Evolutionary conservation across 2,888 invertebrate species (phyloP), one percentile per base, ranked within the genome.

Genomic region (Temnothorax unifasciatus): DNA sequence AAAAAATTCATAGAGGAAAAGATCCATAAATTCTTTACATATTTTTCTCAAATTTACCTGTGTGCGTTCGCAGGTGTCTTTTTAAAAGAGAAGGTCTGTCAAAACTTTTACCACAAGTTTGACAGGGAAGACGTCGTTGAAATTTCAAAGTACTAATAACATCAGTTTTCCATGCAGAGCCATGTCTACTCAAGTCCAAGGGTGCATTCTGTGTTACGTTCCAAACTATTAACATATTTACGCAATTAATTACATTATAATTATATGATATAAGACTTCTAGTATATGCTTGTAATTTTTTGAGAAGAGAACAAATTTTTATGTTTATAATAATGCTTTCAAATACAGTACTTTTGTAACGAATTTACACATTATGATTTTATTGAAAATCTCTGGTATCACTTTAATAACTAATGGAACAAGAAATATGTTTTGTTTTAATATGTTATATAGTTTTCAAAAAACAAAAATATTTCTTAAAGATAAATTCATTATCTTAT

Each of bases 71-170:
- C 95, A 97, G 96, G 91, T 97, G 97, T 86, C 97, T 94, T 89
- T 96, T 97, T 86, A 97, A 92, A 82, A 97, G 92, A 1, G 97
- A 97, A 0, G 97, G 97, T 66, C 97, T 94, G 90, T 97, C 97
- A 90, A 97, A 97, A 34, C 96, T 96, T 94, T 97, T 97, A 69
- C 96, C 95, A 90, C 97, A 97, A 0, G 96, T 96, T 61, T 96
- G 96, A 91, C 97, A 97, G 2, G 95, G 95, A 83, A 96, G 92
- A 68, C 86, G 90, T 69, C 88, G 90, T 71, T 88, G 90, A 64
- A 83, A 88, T 73, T 86, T 92, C 34, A 85, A 68, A 9, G 71
- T 61, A 64, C 82, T 86, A 11, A 83, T 73, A 50, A 74, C 63
- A 59, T 81, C 81, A 73, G 18, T 34, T 38, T 74, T 76, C 57